Conservation (phyloP, 2,113 vertebrate genomes). For the Fregata magnificens region DNA sequence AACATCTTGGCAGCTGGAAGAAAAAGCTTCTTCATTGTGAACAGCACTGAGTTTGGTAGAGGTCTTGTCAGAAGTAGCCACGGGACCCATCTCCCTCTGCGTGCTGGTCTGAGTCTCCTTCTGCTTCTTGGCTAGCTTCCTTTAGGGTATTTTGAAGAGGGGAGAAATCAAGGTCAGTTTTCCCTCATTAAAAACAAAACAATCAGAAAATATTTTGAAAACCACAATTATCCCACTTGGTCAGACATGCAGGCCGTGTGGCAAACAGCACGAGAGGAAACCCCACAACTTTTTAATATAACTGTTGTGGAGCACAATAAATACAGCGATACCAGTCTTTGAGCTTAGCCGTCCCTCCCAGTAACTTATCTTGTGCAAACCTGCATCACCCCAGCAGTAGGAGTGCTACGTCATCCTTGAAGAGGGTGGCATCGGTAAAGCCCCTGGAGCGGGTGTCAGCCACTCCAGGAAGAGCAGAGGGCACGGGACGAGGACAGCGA, state of each 20-base stretch:
- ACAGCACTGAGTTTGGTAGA: slow-evolving; percentile 88
- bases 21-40: slow-evolving; percentile 93
- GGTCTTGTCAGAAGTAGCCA: slow-evolving; percentile 88
- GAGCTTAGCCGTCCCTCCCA: background rate
- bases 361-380: background rate
- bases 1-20: slow-evolving; percentile 92
- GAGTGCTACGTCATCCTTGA: background rate
- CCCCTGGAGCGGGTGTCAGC: background rate
- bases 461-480: background rate
- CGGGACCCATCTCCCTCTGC: slow-evolving; percentile 94
- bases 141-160: slow-evolving; percentile 78
- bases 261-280: background rate
- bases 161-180: slow-evolving; percentile 69
- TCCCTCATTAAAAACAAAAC: slow-evolving; percentile 1
- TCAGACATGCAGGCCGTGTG: slow-evolving; percentile 14
- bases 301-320: background rate
- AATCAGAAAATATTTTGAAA: background rate
- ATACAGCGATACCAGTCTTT: background rate
- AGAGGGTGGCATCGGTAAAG: background rate
- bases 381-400: slow-evolving; percentile 50
- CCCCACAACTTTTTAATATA: background rate
- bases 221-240: background rate
- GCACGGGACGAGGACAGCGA: background rate
- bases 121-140: slow-evolving; percentile 98
- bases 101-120: slow-evolving; percentile 96